Conservation (phyloP, 2,113 vertebrate species). For the Chamaetylas fuelleborni region DNA sequence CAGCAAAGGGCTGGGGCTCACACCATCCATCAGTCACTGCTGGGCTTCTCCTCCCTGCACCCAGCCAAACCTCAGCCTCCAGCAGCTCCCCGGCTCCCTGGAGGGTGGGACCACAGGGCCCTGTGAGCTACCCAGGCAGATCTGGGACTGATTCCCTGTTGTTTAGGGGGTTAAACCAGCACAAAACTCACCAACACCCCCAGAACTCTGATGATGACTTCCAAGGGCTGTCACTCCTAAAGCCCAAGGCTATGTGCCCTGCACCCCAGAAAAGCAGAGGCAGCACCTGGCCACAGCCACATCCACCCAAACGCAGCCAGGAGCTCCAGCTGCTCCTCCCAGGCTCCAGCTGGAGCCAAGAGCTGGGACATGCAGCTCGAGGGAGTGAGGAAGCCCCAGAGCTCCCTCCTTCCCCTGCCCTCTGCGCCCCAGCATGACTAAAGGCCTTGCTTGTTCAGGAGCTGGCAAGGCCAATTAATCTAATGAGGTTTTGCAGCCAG, state of each 20-base stretch:
- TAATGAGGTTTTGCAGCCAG: conserved; percentile 68
- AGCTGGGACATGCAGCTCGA: not conserved
- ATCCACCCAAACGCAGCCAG: not conserved
- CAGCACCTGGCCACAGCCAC: not conserved
- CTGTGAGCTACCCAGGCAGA: not conserved
- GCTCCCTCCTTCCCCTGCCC: conserved; percentile 42
- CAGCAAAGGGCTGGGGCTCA: not conserved
- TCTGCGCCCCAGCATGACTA: not conserved
- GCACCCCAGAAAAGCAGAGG: not conserved
- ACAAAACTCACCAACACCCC: fast-evolving
- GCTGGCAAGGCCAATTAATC: conserved; percentile 66
- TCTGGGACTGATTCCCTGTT: not conserved
- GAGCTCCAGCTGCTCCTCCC: not conserved
- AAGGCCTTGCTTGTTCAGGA: conserved; percentile 51
- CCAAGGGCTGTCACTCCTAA: not conserved
- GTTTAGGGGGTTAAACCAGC: not conserved
- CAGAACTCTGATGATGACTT: not conserved
- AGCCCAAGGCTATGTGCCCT: fast-evolving
- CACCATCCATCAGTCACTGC: not conserved
- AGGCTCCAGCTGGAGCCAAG: not conserved
- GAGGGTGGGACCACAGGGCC: fast-evolving
- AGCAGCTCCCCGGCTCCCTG: fast-evolving
- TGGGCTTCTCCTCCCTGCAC: not conserved
- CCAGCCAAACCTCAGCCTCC: not conserved
- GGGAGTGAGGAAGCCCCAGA: not conserved